These are phyloP conservation scores for Oreochromis aureus DNA, from an alignment of 2,113 vertebrate species.

Conservation along the genomic window DNA sequence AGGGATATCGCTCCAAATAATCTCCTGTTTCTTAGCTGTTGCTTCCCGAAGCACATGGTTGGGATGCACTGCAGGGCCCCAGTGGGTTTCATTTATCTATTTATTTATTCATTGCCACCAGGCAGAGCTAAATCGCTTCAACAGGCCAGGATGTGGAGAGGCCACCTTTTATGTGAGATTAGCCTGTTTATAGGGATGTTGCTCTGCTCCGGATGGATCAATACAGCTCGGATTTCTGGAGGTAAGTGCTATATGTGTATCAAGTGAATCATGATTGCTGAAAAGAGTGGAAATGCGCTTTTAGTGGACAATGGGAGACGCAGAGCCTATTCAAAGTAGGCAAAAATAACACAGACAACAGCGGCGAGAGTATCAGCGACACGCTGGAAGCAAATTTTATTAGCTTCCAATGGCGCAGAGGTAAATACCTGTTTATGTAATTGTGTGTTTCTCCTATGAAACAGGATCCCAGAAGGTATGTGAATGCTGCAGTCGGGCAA, in stretches of 20 bases:
- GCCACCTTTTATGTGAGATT: constrained; percentile 65
- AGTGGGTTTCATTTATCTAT: constrained; percentile 54
- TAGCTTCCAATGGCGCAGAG: not conserved
- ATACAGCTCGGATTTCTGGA: constrained; percentile 50
- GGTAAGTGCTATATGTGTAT: constrained; percentile 29
- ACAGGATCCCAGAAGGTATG: constrained; percentile 18
- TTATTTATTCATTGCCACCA: constrained; percentile 71
- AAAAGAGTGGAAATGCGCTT: constrained; percentile 34
- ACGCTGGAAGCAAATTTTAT: constrained; percentile 27
- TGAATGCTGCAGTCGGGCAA: constrained; percentile 20
- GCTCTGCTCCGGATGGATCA: constrained; percentile 50
- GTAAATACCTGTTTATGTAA: constrained; percentile 61
- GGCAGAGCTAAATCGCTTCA: constrained; percentile 55
- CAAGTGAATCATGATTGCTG: constrained; percentile 49
- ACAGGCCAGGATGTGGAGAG: constrained; percentile 30
- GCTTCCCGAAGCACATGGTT: constrained; percentile 9
- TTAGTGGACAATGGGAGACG: constrained; percentile 22
- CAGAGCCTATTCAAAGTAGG: constrained; percentile 14
- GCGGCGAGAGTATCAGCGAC: not conserved
- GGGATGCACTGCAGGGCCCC: not conserved
- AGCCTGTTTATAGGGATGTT: constrained; percentile 56
- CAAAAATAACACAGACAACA: constrained; percentile 14
- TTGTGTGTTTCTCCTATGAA: constrained; percentile 49
- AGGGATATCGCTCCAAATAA: constrained; percentile 25
- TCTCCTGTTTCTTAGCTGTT: constrained; percentile 15